phyloP scores from a whole-genome alignment of 2,888 invertebrate species.

The Hemithea aestivaria region DNA sequence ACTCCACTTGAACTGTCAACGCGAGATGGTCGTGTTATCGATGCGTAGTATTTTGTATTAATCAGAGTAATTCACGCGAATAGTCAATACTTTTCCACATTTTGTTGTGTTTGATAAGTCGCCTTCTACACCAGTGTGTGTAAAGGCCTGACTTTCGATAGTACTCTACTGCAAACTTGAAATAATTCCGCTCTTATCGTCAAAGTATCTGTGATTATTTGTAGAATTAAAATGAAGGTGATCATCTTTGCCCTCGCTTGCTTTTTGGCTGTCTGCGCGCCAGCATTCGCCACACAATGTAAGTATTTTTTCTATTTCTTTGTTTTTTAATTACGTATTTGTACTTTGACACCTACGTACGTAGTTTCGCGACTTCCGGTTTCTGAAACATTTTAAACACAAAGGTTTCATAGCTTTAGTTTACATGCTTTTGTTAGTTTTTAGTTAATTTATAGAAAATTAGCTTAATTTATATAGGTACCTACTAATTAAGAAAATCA shows the following conservation, averaged over 20 bases:
- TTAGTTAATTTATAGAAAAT: too few relatives aligned
- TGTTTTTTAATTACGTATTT: constrained; percentile 15
- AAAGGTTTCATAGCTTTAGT: too few relatives aligned
- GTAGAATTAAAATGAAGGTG: constrained; percentile 77
- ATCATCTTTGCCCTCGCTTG: constrained; percentile 69
- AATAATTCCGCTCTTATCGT: constrained; percentile 42
- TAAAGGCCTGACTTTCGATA: constrained; percentile 84
- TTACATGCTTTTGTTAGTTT: too few relatives aligned
- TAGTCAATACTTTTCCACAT: constrained; percentile 49
- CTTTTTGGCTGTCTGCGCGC: constrained; percentile 68
- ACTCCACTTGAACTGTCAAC: constrained; percentile 59
- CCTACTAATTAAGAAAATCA: too few relatives aligned
- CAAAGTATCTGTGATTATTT: constrained; percentile 74
- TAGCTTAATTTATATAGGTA: too few relatives aligned
- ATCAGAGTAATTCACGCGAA: constrained; percentile 50
- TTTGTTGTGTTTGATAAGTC: constrained; percentile 66
- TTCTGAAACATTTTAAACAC: too few relatives aligned
- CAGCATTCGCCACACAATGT: constrained; percentile 82
- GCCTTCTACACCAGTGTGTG: constrained; percentile 96
- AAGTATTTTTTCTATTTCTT: constrained; percentile 65
- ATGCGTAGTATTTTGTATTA: constrained; percentile 68
- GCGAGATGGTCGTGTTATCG: constrained; percentile 63
- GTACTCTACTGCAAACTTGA: constrained; percentile 39
- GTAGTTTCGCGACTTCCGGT: too few relatives aligned
- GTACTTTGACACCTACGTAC: too few relatives aligned